Base-by-base conservation (phyloP, 2,113 vertebrate species). In the Motacilla alba region DNA sequence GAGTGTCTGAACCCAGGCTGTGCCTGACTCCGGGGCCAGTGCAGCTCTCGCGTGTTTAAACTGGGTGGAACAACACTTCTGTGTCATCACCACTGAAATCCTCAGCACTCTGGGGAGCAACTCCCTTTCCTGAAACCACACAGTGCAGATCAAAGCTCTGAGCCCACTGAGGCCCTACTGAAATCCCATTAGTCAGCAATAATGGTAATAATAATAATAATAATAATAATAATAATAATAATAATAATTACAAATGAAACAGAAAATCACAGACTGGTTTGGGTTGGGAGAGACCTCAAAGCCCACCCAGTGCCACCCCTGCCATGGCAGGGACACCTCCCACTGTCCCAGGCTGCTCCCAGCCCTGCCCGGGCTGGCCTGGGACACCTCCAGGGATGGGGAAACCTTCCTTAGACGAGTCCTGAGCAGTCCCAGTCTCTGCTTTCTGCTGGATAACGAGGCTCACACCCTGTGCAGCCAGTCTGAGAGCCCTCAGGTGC, bases 291-390 rank as follows among this genome's bases (percentile, higher is more conserved):
- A 22, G 43, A 37, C 1, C 5, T 37, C 0, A 89, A 50, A 37
- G 9, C 6, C 1, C 58, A 43, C 0, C 9, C 22, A 15, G 9
- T 37, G 1, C 39, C 39, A 27, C 20, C 37, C 19, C 13, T 79
- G 56, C n/a, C 56, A n/a, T 16, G 24, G 20, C 41, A 79, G n/a
- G 47, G 41, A 41, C 47, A 35, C 30, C 6, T 88, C 0, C 50
- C 43, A 27, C 43, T 28, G 1, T 3, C 49, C n/a, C n/a, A n/a
- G n/a, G n/a, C n/a, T n/a, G n/a, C n/a, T n/a, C n/a, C n/a, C n/a
- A n/a, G n/a, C n/a, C 21, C 41, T 0, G 0, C 27, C 35, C 59
- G 44, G 0, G 26, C 76, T 27, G 59, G 26, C 17, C 50, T 56
- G 33, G 59, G 44, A 0, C 59, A 50, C 11, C 50, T 0, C 59